Evolutionary conservation across 2,888 invertebrate species (phyloP), one percentile per base, ranked within the genome.

Genomic region (Polyommatus icarus): DNA sequence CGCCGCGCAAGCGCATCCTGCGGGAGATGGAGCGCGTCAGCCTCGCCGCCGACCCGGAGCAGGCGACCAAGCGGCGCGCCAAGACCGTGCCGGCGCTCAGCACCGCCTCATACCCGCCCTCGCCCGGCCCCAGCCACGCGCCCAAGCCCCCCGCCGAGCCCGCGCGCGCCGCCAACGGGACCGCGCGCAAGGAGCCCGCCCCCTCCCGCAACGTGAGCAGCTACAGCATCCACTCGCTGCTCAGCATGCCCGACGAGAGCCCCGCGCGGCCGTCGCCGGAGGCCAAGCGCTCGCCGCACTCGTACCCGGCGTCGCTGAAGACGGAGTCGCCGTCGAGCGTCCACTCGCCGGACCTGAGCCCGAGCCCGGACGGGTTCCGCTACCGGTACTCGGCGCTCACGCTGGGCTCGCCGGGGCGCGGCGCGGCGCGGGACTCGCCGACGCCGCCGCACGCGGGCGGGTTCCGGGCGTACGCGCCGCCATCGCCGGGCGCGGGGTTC

Each of bases 151-250:
- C 84, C 89, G 87, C 83, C 24, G 80, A 84, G 78, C 57, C 79
- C 46, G 82, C 84, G 80, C 86, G 86, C 79, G 77, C 87, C 81
- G 86, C 84, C 82, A 89, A 89, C 83, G 89, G 88, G 81, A 82
- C 86, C 77, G 85, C 86, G 78, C 87, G 88, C 46, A 88, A 87
- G 81, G 89, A 89, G 78, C 80, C 86, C 78, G 84, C 90, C 78
- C 87, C 88, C 54, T 83, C 90, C 78, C 91, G 91, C 83, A 91
- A 95, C 84, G 95, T 95, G 82, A 96, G 97, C 90, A 97, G 96
- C 88, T 97, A 97, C 92, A 97, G 97, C 93, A 98, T 98, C 89
- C 97, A 97, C 86, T 97, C 97, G 81, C 94, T 98, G 87, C 94
- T 98, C 84, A 96, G 97, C 79, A 96, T 96, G 95, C 88, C 95